Evolutionary conservation across 2,888 invertebrate species (phyloP).

Genomic region (Smittia sp.): DNA sequence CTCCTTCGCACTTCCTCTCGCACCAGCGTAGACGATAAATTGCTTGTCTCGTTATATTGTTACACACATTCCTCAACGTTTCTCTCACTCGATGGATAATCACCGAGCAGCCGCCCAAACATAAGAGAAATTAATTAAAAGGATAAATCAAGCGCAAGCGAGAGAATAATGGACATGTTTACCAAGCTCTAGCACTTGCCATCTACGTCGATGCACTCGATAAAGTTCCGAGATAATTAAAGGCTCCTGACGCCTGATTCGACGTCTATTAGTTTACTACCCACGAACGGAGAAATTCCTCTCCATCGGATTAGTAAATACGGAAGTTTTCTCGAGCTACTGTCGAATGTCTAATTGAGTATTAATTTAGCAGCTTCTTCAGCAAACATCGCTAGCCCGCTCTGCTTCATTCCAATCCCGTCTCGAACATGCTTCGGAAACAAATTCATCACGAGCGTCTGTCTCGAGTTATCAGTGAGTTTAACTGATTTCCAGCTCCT

Average conservation of each 20-base stretch:
- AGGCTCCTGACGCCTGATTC: neutral
- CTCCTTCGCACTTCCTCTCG: neutral
- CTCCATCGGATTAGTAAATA: neutral
- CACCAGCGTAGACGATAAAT: neutral
- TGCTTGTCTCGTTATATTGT: conserved; percentile 3
- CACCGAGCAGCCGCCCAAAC: neutral
- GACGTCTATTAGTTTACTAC: neutral
- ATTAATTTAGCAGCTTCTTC: too few species aligned
- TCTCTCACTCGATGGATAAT: neutral
- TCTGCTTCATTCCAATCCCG: too few species aligned
- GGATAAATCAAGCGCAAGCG: neutral
- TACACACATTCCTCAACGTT: neutral
- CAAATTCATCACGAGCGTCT: too few species aligned
- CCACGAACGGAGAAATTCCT: neutral
- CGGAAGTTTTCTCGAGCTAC: neutral
- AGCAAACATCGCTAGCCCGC: too few species aligned
- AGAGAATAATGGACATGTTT: neutral
- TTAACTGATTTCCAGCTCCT: too few species aligned
- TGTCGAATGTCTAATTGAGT: too few species aligned
- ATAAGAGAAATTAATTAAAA: conserved; percentile 15
- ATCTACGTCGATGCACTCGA: neutral
- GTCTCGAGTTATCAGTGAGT: too few species aligned
- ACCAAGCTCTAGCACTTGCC: neutral
- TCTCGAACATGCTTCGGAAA: too few species aligned
- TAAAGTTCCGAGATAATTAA: neutral